Conservation (phyloP, 2,113 vertebrate species). For the Petrocephalus microphthalmus region DNA sequence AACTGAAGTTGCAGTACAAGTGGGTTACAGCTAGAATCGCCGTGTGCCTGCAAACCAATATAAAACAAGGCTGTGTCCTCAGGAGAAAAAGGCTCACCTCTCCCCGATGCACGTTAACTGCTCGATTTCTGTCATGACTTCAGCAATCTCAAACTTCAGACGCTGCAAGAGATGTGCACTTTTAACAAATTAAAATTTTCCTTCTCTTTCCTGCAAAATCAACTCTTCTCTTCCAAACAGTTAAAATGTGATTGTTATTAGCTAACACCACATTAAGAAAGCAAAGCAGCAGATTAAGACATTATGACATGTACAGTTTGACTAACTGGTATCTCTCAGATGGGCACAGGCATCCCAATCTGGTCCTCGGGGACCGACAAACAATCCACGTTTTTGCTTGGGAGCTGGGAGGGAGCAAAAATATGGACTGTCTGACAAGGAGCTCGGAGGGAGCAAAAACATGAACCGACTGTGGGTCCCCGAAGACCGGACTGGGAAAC, state of each 20-base stretch:
- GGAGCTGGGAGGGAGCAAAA: neutral
- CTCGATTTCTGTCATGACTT: conserved; percentile 98
- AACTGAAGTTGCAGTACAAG: neutral
- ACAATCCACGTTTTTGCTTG: neutral
- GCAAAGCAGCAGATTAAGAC: neutral
- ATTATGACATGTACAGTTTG: neutral
- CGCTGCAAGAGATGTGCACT: conserved; percentile 62
- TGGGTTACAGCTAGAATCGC: neutral
- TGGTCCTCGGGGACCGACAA: neutral
- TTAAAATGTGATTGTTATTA: neutral
- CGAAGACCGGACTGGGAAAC: neutral
- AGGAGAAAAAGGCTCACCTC: conserved; percentile 60
- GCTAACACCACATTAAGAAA: neutral
- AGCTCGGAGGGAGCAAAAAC: neutral
- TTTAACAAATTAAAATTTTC: neutral
- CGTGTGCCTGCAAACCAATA: neutral
- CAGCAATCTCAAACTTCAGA: conserved; percentile 93
- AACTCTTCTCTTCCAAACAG: neutral
- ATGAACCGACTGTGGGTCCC: neutral
- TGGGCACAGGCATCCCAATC: neutral
- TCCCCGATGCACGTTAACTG: conserved; percentile 89
- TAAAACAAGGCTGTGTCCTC: neutral
- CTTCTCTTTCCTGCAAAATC: neutral
- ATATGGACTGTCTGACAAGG: neutral
- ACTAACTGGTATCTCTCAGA: neutral